These are phyloP conservation scores for Sinopyrophorus schimmeli DNA, from an alignment of 2,888 invertebrate genomes.

Conservation along the genomic window DNA sequence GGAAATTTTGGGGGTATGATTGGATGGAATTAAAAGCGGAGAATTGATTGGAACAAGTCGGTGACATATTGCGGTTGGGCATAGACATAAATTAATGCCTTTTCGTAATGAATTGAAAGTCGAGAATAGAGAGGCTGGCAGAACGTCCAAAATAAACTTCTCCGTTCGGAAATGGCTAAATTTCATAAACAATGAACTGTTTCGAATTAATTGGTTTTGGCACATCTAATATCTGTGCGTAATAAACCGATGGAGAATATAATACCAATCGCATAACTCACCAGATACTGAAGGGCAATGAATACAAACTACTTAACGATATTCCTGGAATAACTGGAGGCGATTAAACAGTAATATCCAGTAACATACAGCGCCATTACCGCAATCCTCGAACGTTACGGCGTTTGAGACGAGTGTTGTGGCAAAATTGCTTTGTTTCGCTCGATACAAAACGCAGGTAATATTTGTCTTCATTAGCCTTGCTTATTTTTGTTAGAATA, in stretches of 20 bases:
- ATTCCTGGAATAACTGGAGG: conserved; percentile 32
- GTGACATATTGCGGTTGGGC: too few species aligned
- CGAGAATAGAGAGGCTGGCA: conserved; percentile 11
- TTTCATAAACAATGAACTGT: conserved; percentile 18
- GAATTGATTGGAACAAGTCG: too few species aligned
- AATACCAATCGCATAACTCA: conserved; percentile 30
- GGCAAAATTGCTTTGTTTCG: conserved; percentile 29
- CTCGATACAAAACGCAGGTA: conserved; percentile 29
- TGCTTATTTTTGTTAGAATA: conserved; percentile 33
- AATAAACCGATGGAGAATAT: conserved; percentile 26
- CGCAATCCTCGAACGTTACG: conserved; percentile 24
- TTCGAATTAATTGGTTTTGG: conserved; percentile 26
- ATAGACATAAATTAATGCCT: too few species aligned
- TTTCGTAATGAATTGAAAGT: conserved; percentile 7
- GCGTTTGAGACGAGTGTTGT: conserved; percentile 23
- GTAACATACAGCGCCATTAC: conserved; percentile 33
- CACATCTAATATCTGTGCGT: conserved; percentile 24
- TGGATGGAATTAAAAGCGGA: too few species aligned
- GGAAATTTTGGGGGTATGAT: too few species aligned
- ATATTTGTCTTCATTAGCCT: conserved; percentile 39
- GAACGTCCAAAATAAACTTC: neutral
- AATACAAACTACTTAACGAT: conserved; percentile 35
- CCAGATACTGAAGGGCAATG: conserved; percentile 30
- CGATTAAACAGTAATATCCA: conserved; percentile 34
- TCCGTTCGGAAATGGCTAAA: conserved; percentile 2